Base-by-base conservation (phyloP, 2,113 vertebrate genomes). In the Pithys albifrons region DNA sequence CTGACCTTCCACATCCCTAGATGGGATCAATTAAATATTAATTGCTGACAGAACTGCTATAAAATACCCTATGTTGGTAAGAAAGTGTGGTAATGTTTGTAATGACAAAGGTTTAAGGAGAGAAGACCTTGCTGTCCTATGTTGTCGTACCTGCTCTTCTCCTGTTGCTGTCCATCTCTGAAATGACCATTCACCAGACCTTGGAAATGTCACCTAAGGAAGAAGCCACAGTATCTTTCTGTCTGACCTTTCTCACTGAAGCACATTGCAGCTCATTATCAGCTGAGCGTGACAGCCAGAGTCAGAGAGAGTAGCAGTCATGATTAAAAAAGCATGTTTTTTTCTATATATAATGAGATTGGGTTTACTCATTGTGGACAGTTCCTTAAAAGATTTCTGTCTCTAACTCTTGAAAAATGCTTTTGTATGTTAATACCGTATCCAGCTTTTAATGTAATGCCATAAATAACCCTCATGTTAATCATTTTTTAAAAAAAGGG, bases 391-490 rank as follows among this genome's bases (percentile, higher is more conserved):
- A 89, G 20, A 71, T 80, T 95, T 91, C 66, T 62, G 19, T 41
- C 45, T 87, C 51, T 77, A 88, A 51, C 35, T 79, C 84, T 92
- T 91, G 52, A 67, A 95, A 96, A 97, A 87, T 72, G 39, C 62
- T 92, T 96, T 85, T 92, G 23, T 70, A 33, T 39, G 79, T 91
- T 93, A 83, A 66, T 65, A 82, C 57, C 43, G 61, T 89, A 89
- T 33, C 33, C 58, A 93, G 65, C 37, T 91, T 97, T 95, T 95
- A 94, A 89, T 29, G 22, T 95, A 54, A 35, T 95, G 46, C 54
- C 67, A 97, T 98, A 98, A 98, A 98, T 98, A 98, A 97, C 49
- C 66, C 89, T 92, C 37, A 37, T 88, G 33, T 85, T 71, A 96
- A 24, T 74, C 65, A 71, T 96, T 41, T 75, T 91, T 79, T 78